Percentiles rank a stretch among this genome's conserved stretches.
Evolutionary conservation across 1,140 invertebrate species (phyloP).

Genomic region (Laodelphax striatellus): DNA sequence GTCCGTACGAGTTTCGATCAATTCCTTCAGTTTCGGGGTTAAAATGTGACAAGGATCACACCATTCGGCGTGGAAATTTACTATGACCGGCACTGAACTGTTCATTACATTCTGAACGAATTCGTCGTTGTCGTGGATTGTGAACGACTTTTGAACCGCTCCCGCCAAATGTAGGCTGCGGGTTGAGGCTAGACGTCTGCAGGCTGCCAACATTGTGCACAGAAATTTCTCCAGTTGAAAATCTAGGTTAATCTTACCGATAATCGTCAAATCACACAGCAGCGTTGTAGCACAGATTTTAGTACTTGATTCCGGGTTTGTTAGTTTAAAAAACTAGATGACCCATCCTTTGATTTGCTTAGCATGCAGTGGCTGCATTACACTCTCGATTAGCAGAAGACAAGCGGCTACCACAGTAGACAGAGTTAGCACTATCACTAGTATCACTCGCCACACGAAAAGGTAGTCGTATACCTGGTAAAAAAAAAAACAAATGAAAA

Average conservation of each 20-base stretch:
- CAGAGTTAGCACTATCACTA: slow-evolving; percentile 34
- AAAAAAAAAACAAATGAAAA: slow-evolving; percentile 17
- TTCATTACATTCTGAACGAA: slow-evolving; percentile 60
- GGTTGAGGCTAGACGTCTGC: neutral
- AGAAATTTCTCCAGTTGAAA: slow-evolving; percentile 13
- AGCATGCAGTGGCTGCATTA: slow-evolving; percentile 35
- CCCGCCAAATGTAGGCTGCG: slow-evolving; percentile 27
- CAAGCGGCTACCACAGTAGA: slow-evolving; percentile 35
- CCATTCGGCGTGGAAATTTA: slow-evolving; percentile 86
- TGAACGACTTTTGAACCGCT: slow-evolving; percentile 28
- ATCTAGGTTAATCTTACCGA: slow-evolving; percentile 18
- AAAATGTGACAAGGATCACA: slow-evolving; percentile 92
- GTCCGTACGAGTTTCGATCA: slow-evolving; percentile 62
- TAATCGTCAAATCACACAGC: slow-evolving; percentile 14
- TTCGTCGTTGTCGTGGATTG: slow-evolving; percentile 42
- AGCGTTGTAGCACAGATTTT: neutral
- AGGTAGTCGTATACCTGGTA: slow-evolving; percentile 44
- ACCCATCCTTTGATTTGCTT: slow-evolving; percentile 33
- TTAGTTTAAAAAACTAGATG: slow-evolving; percentile 16
- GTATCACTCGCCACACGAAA: slow-evolving; percentile 39
- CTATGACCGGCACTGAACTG: slow-evolving; percentile 66
- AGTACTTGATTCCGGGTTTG: neutral
- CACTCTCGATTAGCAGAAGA: slow-evolving; percentile 37
- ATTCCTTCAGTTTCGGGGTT: slow-evolving; percentile 75
- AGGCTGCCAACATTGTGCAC: slow-evolving; percentile 6